Percentiles rank a stretch among this genome's conserved stretches.
Conservation (phyloP, 2,797 vertebrate species). For the Hephaestus fuliginosus region DNA sequence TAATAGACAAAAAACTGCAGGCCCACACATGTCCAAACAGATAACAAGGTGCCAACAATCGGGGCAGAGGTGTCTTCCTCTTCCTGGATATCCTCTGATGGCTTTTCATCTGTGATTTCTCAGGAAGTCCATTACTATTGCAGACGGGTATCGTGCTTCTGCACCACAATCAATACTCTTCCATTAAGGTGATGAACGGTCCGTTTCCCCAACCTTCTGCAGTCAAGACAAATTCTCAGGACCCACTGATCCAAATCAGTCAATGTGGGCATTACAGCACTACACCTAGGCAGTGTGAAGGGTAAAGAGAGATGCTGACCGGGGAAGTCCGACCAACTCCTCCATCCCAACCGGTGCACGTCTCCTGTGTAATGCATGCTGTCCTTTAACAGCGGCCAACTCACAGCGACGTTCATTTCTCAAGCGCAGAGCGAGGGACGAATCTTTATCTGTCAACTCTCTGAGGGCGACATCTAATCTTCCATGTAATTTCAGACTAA, state of each 20-base stretch:
- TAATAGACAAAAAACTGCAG: conserved; percentile 15
- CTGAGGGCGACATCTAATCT: not conserved
- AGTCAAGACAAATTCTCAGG: conserved; percentile 79
- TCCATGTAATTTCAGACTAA: not conserved
- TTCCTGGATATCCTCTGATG: conserved; percentile 61
- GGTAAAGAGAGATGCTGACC: conserved; percentile 56
- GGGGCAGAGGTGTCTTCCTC: conserved; percentile 49
- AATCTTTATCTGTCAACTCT: conserved; percentile 10
- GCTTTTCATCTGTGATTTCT: conserved; percentile 79
- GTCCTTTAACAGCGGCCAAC: conserved; percentile 14
- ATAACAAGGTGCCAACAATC: conserved; percentile 60
- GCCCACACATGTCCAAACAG: conserved; percentile 22
- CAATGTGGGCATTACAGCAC: conserved; percentile 70
- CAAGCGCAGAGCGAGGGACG: not conserved
- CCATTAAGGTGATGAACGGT: conserved; percentile 87
- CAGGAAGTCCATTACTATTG: conserved; percentile 85
- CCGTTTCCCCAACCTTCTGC: conserved; percentile 78
- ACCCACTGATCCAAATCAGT: conserved; percentile 79
- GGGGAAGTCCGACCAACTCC: conserved; percentile 20
- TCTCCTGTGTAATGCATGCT: not conserved
- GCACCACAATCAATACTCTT: conserved; percentile 85
- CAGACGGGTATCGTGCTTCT: conserved; percentile 75
- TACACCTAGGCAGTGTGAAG: conserved; percentile 50
- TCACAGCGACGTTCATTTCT: conserved; percentile 25
- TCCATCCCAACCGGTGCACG: conserved; percentile 11